Conservation (phyloP, 2,797 vertebrate genomes). For the Myotis pilosus region DNA sequence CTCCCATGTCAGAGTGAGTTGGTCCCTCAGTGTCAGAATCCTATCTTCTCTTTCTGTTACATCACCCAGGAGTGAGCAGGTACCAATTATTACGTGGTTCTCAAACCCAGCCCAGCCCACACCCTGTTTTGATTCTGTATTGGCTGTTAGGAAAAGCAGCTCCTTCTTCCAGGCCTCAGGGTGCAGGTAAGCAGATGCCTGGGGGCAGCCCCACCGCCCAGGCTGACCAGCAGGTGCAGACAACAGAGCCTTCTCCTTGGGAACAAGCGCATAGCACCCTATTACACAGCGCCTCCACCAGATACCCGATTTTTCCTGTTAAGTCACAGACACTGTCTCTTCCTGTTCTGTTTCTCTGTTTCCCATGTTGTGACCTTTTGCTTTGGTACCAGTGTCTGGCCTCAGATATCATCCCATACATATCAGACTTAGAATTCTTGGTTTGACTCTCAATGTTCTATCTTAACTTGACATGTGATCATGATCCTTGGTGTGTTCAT, state of each 20-base stretch:
- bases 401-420: not conserved
- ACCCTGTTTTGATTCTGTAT: not conserved
- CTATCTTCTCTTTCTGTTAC: not conserved
- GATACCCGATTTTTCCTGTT: not conserved
- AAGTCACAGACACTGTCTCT: not conserved
- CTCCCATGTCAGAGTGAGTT: not conserved
- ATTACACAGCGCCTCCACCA: not conserved
- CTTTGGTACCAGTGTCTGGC: not conserved
- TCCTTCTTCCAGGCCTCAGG: not conserved
- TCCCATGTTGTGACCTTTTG: not conserved
- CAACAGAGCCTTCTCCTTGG: not conserved
- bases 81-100: not conserved
- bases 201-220: not conserved
- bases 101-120: not conserved
- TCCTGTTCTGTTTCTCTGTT: not conserved
- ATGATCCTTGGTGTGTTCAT: not conserved
- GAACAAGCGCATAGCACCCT: accelerated
- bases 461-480: not conserved
- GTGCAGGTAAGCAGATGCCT: not conserved
- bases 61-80: not conserved
- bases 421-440: not conserved
- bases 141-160: not conserved
- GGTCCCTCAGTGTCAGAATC: not conserved
- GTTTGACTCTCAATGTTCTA: not conserved
- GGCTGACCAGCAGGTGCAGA: not conserved